A percentile compares a stretch with the other conserved stretches of the same genome.
Conservation (phyloP, 2,888 invertebrate species). For the Mechanitis messenoides region DNA sequence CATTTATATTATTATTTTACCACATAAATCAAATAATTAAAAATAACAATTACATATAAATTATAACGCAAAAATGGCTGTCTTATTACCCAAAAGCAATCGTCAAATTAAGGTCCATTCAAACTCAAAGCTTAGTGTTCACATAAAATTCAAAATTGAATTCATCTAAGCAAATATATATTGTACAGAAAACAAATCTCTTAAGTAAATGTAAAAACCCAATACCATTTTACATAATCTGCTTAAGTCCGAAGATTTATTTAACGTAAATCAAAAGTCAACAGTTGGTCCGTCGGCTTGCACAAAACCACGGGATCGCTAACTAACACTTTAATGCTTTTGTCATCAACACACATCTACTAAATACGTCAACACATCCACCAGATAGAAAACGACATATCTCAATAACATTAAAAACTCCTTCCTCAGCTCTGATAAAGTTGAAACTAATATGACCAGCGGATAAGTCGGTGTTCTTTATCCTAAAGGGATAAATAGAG, state of each 20-base stretch:
- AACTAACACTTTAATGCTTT: constrained; percentile 68
- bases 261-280: constrained; percentile 63
- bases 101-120: neutral
- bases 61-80: no score
- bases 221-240: constrained; percentile 45
- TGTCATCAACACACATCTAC: constrained; percentile 67
- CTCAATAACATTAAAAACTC: constrained; percentile 3
- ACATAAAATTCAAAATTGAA: neutral
- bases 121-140: neutral
- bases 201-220: constrained; percentile 17
- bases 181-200: constrained; percentile 1
- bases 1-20: no score
- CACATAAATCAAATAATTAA: no score
- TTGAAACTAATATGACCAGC: constrained; percentile 10
- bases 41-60: no score
- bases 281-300: constrained; percentile 51
- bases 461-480: constrained; percentile 58
- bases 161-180: constrained; percentile 1
- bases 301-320: constrained; percentile 65
- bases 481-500: constrained; percentile 68
- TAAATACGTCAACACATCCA: constrained; percentile 39
- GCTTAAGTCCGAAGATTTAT: constrained; percentile 54
- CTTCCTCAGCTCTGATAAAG: constrained; percentile 15
- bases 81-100: no score
- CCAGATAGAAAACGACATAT: constrained; percentile 19